Evolutionary conservation across 2,113 vertebrate species (phyloP).

Genomic region (Dicerorhinus sumatrensis): DNA sequence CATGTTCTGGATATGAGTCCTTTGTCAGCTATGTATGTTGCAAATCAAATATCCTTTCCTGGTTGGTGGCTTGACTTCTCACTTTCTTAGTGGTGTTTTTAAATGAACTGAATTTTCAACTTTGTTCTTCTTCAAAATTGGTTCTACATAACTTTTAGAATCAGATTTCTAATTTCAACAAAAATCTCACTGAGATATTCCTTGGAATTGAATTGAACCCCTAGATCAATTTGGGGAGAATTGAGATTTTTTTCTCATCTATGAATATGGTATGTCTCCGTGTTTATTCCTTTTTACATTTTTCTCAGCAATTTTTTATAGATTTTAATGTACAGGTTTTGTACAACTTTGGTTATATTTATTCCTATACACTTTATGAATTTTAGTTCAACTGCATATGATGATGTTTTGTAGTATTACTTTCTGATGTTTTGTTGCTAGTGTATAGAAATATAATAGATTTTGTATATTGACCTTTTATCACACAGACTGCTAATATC

Average conservation of each 20-base stretch:
- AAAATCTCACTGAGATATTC: background rate
- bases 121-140: background rate
- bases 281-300: background rate
- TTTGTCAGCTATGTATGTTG: background rate
- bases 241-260: background rate
- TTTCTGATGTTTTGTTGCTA: too few relatives aligned
- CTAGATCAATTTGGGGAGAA: background rate
- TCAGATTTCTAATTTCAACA: background rate
- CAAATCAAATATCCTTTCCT: background rate
- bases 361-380: background rate
- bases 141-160: background rate
- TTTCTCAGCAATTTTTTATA: background rate
- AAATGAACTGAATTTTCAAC: background rate
- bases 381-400: background rate
- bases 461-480: background rate
- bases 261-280: background rate
- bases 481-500: background rate
- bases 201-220: background rate
- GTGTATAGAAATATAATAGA: too few relatives aligned
- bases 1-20: background rate
- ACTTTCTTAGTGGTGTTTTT: background rate
- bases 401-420: background rate
- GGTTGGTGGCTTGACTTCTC: background rate
- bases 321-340: background rate
- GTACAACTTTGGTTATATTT: background rate